These are phyloP conservation scores for Rhysida immarginata DNA, from an alignment of 1,140 invertebrate genomes.

Conservation along the genomic window DNA sequence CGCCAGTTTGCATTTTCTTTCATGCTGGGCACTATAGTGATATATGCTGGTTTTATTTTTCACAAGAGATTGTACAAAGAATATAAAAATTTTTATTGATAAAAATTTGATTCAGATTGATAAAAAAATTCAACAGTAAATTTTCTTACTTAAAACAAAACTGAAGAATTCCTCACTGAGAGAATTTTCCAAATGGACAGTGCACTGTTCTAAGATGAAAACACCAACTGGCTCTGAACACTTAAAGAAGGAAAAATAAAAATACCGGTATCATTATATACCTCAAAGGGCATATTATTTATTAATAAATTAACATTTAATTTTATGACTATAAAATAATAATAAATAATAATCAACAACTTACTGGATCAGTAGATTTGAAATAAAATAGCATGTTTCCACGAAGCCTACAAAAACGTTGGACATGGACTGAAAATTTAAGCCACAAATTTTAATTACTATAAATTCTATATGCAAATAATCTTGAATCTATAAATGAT, in stretches of 20 bases:
- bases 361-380: conserved; percentile 61
- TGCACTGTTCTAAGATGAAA: conserved; percentile 71
- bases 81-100: not conserved
- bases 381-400: conserved; percentile 91
- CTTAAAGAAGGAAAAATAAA: conserved; percentile 16
- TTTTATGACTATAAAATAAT: too few species aligned
- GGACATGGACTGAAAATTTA: conserved; percentile 53
- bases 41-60: too few species aligned
- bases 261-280: not conserved
- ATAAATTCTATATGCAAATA: too few species aligned
- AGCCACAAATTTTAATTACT: too few species aligned
- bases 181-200: conserved; percentile 44
- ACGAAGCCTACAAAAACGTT: conserved; percentile 76
- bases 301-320: too few species aligned
- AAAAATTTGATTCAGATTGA: not conserved
- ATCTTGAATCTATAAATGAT: too few species aligned
- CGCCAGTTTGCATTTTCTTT: too few species aligned
- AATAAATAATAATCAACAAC: too few species aligned
- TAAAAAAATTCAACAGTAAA: not conserved
- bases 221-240: conserved; percentile 75
- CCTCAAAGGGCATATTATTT: not conserved
- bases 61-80: not conserved
- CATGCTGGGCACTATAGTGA: too few species aligned
- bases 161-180: conserved; percentile 40
- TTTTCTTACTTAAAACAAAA: conserved; percentile 47